Percentiles rank a stretch among this genome's conserved stretches.
Evolutionary conservation across 2,888 invertebrate genomes (phyloP).

Genomic region (Taphrorychus bicolor): DNA sequence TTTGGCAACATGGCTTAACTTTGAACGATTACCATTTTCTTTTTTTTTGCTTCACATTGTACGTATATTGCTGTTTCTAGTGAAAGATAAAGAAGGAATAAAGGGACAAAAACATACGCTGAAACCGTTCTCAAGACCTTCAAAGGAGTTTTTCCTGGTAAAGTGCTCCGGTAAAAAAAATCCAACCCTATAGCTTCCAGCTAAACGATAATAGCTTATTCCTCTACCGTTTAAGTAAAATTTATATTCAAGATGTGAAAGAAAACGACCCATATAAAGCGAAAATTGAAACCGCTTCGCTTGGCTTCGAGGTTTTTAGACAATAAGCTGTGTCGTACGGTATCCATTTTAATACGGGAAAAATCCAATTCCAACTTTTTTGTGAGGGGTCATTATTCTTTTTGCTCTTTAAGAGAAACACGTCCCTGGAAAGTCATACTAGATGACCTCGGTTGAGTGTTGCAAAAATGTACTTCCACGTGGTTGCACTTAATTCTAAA

Average conservation of each 20-base stretch:
- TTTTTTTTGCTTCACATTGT: too few relatives aligned
- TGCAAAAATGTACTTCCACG: too few relatives aligned
- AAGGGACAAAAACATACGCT: neutral
- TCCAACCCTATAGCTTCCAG: neutral
- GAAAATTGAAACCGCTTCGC: conserved; percentile 31
- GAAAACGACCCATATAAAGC: conserved; percentile 27
- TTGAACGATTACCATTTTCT: too few relatives aligned
- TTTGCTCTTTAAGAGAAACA: neutral
- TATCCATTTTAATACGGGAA: conserved; percentile 15
- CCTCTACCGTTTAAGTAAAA: conserved; percentile 17
- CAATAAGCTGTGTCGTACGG: conserved; percentile 18
- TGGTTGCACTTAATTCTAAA: too few relatives aligned
- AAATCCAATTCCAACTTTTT: conserved; percentile 9
- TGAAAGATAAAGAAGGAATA: neutral
- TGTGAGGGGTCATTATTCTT: conserved; percentile 9
- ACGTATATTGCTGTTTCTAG: neutral
- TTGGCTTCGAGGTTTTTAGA: conserved; percentile 20
- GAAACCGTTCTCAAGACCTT: neutral
- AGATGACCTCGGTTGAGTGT: too few relatives aligned
- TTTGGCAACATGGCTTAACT: too few relatives aligned
- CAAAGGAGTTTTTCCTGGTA: neutral
- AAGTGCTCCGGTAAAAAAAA: neutral
- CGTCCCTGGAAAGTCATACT: neutral
- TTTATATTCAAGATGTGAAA: conserved; percentile 37
- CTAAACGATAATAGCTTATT: conserved; percentile 15